These are phyloP conservation scores for Harpegnathos saltator DNA, from an alignment of 1,140 invertebrate genomes.

Conservation along the genomic window DNA sequence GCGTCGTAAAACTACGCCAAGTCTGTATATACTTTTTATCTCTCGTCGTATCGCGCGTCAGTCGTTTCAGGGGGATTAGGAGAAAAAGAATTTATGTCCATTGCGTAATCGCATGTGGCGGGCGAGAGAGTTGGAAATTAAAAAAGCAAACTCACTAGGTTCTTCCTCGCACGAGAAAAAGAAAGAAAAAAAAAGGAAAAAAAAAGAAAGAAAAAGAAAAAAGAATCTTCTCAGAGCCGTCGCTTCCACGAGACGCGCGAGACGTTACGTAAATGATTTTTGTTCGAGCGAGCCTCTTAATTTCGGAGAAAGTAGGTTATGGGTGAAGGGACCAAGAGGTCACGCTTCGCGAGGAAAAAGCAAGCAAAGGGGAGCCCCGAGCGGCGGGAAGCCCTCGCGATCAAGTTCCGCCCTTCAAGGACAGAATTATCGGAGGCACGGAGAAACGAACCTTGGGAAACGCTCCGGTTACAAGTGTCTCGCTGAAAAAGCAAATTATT, in stretches of 20 bases:
- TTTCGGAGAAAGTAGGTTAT: constrained; percentile 71
- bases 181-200: too few relatives aligned
- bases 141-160: constrained; percentile 18
- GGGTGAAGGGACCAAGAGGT: constrained; percentile 66
- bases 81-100: neutral
- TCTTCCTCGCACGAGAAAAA: neutral
- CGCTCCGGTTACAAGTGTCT: constrained; percentile 45
- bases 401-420: constrained; percentile 59
- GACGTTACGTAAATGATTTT: constrained; percentile 52
- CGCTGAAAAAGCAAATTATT: constrained; percentile 51
- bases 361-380: constrained; percentile 2
- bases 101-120: neutral
- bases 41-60: neutral
- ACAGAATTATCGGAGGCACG: constrained; percentile 50
- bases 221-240: neutral
- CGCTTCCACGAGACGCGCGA: constrained; percentile 21
- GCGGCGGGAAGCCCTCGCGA: constrained; percentile 34
- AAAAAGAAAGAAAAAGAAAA: too few relatives aligned
- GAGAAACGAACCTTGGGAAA: constrained; percentile 52
- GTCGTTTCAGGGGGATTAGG: neutral
- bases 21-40: too few relatives aligned
- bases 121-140: constrained; percentile 23
- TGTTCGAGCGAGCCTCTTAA: constrained; percentile 58
- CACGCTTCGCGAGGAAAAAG: constrained; percentile 52
- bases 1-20: too few relatives aligned